phyloP scores from a whole-genome alignment of 2,797 vertebrate species.

The Acanthornis magna region DNA sequence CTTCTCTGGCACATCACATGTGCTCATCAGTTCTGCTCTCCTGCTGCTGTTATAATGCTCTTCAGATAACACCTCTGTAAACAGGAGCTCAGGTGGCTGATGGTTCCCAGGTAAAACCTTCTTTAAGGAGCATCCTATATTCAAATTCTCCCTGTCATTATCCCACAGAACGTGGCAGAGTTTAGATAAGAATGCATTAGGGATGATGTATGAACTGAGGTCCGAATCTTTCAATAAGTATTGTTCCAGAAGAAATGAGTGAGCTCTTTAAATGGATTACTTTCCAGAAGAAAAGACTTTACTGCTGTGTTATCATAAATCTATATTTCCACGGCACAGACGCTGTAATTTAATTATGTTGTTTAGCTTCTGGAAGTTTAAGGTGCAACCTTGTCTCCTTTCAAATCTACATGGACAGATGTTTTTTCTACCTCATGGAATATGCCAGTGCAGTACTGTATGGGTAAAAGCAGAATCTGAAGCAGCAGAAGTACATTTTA shows the following conservation, averaged over 20 bases:
- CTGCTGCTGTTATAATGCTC: not conserved
- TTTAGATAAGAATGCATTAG: constrained; percentile 12
- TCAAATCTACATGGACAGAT: not conserved
- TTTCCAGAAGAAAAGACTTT: constrained; percentile 15
- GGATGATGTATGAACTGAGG: constrained; percentile 23
- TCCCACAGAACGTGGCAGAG: not conserved
- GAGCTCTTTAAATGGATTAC: constrained; percentile 22
- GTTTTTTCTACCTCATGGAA: not conserved
- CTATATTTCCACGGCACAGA: not conserved
- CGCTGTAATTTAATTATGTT: constrained; percentile 2
- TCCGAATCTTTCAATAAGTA: not conserved
- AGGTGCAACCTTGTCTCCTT: not conserved
- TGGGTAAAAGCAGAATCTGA: not conserved
- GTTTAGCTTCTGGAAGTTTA: not conserved
- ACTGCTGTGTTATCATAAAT: constrained; percentile 24
- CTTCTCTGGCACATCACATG: not conserved
- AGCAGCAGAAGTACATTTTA: not conserved
- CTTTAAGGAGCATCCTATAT: not conserved
- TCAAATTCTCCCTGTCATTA: not conserved
- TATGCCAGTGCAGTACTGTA: not conserved
- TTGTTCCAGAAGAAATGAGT: constrained; percentile 25
- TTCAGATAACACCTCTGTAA: not conserved
- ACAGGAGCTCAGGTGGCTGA: not conserved
- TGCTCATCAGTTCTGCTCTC: not conserved
- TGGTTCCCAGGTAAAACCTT: not conserved